Evolutionary conservation across 2,113 vertebrate species (phyloP).

Genomic region (Triplophysa dalaica): DNA sequence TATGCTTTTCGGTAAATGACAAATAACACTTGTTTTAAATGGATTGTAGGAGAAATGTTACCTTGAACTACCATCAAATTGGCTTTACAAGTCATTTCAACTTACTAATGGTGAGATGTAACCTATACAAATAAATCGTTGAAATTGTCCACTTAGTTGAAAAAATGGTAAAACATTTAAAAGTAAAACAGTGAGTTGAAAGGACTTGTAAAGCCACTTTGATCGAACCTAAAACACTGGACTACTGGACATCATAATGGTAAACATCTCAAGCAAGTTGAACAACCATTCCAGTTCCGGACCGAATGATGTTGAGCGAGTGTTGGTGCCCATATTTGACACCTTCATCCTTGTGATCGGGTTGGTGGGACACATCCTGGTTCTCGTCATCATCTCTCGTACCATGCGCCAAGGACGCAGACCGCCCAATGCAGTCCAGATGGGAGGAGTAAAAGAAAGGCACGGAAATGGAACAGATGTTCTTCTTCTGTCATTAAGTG

Average conservation of each 20-base stretch:
- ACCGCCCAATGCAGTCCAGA: constrained; percentile 16
- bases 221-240: background rate
- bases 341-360: constrained; percentile 67
- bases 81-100: too few species aligned
- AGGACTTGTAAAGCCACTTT: too few species aligned
- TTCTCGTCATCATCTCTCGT: constrained; percentile 68
- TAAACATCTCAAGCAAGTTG: background rate
- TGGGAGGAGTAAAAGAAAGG: constrained; percentile 33
- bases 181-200: too few species aligned
- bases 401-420: constrained; percentile 44
- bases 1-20: background rate
- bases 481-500: constrained; percentile 71
- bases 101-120: too few species aligned
- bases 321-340: constrained; percentile 73
- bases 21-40: background rate
- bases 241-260: background rate
- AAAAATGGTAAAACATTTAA: too few species aligned
- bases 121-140: too few species aligned
- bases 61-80: too few species aligned
- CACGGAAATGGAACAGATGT: constrained; percentile 63
- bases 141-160: too few species aligned
- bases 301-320: constrained; percentile 54
- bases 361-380: constrained; percentile 67
- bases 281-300: constrained; percentile 55
- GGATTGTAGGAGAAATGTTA: background rate